phyloP scores from a whole-genome alignment of 1,140 invertebrate genomes.

The Stenopsyche tienmushanensis region DNA sequence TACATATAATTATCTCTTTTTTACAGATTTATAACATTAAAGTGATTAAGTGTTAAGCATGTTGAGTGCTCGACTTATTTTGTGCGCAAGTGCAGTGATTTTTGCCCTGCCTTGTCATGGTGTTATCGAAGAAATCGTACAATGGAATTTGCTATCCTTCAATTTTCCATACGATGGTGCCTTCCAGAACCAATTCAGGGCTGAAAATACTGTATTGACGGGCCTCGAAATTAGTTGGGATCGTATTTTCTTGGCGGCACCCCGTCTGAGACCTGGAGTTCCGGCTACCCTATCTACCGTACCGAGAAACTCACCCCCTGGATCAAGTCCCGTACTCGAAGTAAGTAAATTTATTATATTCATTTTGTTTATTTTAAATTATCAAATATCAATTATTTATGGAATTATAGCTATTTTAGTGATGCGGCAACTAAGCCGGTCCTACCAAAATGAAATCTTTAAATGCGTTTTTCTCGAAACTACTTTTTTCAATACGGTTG shows the following conservation, averaged over 20 bases:
- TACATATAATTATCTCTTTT: no score
- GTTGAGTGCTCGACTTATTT: no score
- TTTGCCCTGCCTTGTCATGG: constrained; percentile 39
- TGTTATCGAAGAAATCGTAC: constrained; percentile 66
- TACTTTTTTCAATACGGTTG: no score
- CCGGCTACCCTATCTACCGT: constrained; percentile 71
- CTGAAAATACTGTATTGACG: constrained; percentile 71
- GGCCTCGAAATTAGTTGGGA: constrained; percentile 71
- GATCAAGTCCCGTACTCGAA: constrained; percentile 66
- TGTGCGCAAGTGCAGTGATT: no score
- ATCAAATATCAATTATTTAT: not conserved
- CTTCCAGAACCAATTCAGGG: constrained; percentile 61
- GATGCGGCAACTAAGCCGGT: no score
- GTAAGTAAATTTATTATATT: constrained; percentile 43
- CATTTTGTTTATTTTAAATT: not conserved
- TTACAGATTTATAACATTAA: no score
- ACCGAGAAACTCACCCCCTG: constrained; percentile 60
- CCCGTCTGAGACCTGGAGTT: constrained; percentile 69
- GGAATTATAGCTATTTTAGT: no score
- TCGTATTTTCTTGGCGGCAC: constrained; percentile 70
- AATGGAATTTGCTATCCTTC: constrained; percentile 72
- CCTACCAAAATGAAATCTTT: no score
- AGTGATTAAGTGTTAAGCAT: no score
- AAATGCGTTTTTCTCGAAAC: no score
- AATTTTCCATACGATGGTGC: constrained; percentile 60